A percentile compares a stretch with the other conserved stretches of the same genome.
Evolutionary conservation across 2,113 vertebrate species (phyloP).

Genomic region (Limnothrissa miodon): DNA sequence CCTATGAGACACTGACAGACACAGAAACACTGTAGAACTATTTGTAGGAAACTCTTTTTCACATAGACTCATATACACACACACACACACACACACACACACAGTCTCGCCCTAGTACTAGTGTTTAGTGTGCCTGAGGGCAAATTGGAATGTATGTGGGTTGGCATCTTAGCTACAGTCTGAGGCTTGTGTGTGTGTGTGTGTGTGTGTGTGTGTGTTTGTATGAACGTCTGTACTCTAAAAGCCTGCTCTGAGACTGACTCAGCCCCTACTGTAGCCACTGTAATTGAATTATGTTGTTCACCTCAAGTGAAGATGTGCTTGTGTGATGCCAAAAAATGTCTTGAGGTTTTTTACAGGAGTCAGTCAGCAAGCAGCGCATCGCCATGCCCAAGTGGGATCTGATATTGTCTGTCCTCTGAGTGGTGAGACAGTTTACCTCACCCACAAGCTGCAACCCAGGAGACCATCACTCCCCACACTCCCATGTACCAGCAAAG

Average conservation of each 20-base stretch:
- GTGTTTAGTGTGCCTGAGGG: constrained; percentile 18
- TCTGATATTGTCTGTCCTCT: not conserved
- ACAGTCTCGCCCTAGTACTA: not conserved
- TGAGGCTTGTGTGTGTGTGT: constrained; percentile 37
- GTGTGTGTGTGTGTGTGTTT: constrained; percentile 15
- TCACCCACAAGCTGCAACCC: not conserved
- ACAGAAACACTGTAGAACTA: no score
- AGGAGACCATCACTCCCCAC: not conserved
- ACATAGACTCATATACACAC: not conserved
- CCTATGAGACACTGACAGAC: not conserved
- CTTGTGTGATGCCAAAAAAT: not conserved
- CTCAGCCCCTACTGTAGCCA: constrained; percentile 37
- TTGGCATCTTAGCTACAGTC: not conserved
- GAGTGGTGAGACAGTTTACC: not conserved
- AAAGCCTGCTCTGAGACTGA: constrained; percentile 26
- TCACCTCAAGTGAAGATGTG: constrained; percentile 37
- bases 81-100: not conserved
- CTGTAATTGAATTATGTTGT: constrained; percentile 38
- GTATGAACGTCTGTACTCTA: constrained; percentile 20
- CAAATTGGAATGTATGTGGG: constrained; percentile 8
- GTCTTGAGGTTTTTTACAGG: not conserved
- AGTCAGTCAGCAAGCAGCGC: not conserved
- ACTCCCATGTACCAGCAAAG: not conserved
- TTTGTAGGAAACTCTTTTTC: no score
- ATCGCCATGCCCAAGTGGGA: not conserved